Evolutionary conservation across 2,888 invertebrate species (phyloP).

Genomic region (Ceratothoa steindachneri): DNA sequence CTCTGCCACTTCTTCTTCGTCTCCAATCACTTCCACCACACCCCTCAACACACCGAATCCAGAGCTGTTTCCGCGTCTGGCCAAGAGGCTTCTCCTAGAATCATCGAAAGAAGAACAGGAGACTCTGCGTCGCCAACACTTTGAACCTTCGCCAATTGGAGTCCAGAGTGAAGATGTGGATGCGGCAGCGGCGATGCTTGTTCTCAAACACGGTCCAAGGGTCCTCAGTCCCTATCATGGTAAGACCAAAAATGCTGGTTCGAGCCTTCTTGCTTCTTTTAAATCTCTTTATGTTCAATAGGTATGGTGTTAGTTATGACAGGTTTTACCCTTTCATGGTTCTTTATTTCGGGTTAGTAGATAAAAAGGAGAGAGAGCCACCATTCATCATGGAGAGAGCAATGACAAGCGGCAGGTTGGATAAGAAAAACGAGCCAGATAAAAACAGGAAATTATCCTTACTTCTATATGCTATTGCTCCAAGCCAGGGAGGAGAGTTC

Average conservation of each 20-base stretch:
- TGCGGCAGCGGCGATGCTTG: constrained; percentile 77
- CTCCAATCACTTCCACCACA: background rate
- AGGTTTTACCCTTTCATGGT: no score
- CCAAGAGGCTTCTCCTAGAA: constrained; percentile 61
- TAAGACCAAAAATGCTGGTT: constrained; percentile 8
- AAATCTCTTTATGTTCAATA: no score
- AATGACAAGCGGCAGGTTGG: no score
- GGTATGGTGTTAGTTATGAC: no score
- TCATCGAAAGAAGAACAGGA: constrained; percentile 56
- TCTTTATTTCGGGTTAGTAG: no score
- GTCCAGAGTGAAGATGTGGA: constrained; percentile 62
- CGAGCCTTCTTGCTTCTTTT: no score
- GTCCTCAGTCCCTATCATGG: constrained; percentile 56
- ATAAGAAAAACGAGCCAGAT: no score
- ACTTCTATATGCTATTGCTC: no score
- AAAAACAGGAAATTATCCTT: no score
- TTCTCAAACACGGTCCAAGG: constrained; percentile 77
- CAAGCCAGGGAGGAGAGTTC: no score
- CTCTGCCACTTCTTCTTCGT: background rate
- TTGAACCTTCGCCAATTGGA: constrained; percentile 52
- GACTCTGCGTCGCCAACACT: constrained; percentile 55
- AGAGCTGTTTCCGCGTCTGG: constrained; percentile 76
- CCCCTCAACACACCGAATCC: constrained; percentile 65
- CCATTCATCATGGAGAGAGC: no score
- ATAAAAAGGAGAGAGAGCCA: no score